Conservation (phyloP, 1,140 invertebrate species). For the Aphidius gifuensis region DNA sequence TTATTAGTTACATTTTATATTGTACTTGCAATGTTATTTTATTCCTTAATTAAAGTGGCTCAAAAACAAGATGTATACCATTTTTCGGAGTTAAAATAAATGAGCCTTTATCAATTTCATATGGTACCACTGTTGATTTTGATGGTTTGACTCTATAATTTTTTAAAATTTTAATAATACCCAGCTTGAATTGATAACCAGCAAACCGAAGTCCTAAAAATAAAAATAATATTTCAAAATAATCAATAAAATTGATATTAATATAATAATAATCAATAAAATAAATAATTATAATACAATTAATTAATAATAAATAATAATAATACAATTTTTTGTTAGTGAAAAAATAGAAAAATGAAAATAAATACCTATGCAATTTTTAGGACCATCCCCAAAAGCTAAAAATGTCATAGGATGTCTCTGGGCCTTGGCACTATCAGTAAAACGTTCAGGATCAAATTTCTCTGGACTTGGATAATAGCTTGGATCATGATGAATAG, state of each 20-base stretch:
- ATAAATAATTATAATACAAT: too few species aligned
- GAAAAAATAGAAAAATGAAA: too few species aligned
- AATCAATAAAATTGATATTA: too few species aligned
- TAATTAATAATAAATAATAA: too few species aligned
- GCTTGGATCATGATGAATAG: conserved; percentile 61
- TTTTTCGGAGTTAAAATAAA: conserved; percentile 17
- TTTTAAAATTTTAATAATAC: conserved; percentile 23
- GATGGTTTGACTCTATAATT: conserved; percentile 22
- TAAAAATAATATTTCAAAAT: not conserved
- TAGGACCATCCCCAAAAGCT: conserved; percentile 55
- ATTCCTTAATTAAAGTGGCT: not conserved
- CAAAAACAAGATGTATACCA: conserved; percentile 11
- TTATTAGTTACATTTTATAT: too few species aligned
- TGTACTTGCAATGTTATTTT: too few species aligned
- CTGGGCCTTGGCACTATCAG: conserved; percentile 2
- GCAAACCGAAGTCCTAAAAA: conserved; percentile 27
- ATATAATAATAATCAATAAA: conserved; percentile 39
- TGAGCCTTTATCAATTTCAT: conserved; percentile 18
- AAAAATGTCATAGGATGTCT: conserved; percentile 22
- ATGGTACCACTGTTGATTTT: conserved; percentile 25
- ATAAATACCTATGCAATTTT: conserved; percentile 53
- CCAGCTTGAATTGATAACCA: conserved; percentile 26
- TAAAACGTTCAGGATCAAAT: conserved; percentile 59
- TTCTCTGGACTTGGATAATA: conserved; percentile 60
- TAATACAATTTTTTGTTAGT: not conserved